Evolutionary conservation across 2,113 vertebrate species (phyloP), one percentile per base, ranked within the genome.

Genomic region (Falcunculus frontatus): DNA sequence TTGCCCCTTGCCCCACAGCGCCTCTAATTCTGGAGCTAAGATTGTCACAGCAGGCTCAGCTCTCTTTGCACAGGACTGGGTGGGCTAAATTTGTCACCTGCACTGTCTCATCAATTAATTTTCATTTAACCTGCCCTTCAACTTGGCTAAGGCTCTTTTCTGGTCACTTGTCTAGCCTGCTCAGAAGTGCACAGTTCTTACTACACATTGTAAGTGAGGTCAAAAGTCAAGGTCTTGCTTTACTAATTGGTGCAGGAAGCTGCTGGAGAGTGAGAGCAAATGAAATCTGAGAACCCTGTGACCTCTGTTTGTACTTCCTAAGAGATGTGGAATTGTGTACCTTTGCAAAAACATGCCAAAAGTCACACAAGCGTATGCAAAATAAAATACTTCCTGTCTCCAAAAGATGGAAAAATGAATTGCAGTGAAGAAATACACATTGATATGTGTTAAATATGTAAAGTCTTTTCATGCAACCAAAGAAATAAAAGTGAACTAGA

Each of bases 61-160:
- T 91, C 52, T 68, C 81, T 85, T 76, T 80, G 55, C 25, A 30
- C 63, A 42, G 68, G 49, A 21, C 82, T 47, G 33, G 21, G 29
- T 73, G 70, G 75, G 67, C 81, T 96, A 96, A 84, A 84, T 88
- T 86, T 78, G 64, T 89, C 86, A 70, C 59, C 75, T 89, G 84
- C 42, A 37, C 64, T 64, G 57, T 60, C 91, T 93, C 70, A 53
- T 92, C 80, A 83, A 35, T 59, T 92, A 97, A 93, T 69, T 92
- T 94, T 76, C 70, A 26, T 70, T 95, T 95, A 95, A 92, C 87
- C 93, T 96, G 91, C 60, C 94, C 84, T 96, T 96, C 95, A 97
- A 84, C 95, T 92, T 75, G 39, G 21, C 63, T 90, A 87, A 94
- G 42, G 49, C 93, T 97, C 90, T 92, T 94, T 94, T 78, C 73